Evolutionary conservation across 2,797 vertebrate genomes (phyloP), one percentile per base, ranked within the genome.

Genomic region (Selene dorsalis): DNA sequence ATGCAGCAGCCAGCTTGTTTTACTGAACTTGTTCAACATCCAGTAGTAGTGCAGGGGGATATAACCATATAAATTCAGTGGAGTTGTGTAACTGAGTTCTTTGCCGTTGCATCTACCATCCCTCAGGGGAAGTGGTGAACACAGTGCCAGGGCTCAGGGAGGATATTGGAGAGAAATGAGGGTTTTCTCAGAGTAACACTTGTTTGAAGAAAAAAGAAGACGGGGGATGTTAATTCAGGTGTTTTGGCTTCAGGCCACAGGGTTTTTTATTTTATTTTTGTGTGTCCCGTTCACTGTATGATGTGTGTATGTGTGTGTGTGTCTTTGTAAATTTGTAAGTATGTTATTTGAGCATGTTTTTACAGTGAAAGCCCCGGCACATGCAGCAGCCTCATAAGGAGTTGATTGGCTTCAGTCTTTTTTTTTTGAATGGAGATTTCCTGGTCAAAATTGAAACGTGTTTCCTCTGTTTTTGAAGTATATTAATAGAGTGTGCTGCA

Each of bases 281-380:
- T 47, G 18, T 50, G 64, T 80, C 75, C 6, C 28, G 65, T 83
- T 80, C 52, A 30, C 28, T 48, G 13, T 59, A 45, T 67, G 77
- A 69, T 77, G 73, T 59, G 65, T 79, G 48, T 73, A 65, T 73
- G 55, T 73, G 55, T 67, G 65, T 73, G 64, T 69, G 67, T n/a
- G n/a, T 56, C 58, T 87, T 71, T 68, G 66, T 74, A 70, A 82
- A 73, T 79, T 76, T 82, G 68, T 64, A 63, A 64, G 64, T 63
- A 26, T 87, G 84, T 88, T 73, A 92, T 84, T 64, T 79, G 88
- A 88, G 83, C 86, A 69, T 92, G 90, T 92, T 93, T 93, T 91
- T 71, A 71, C 69, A 90, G 86, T 80, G 68, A 89, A 90, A 84
- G 66, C 82, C 82, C 61, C 48, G 65, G 80, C 89, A 88, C 80